A percentile compares a stretch with the other conserved stretches of the same genome.
Conservation (phyloP, 2,113 vertebrate species). For the Colaptes auratus region DNA sequence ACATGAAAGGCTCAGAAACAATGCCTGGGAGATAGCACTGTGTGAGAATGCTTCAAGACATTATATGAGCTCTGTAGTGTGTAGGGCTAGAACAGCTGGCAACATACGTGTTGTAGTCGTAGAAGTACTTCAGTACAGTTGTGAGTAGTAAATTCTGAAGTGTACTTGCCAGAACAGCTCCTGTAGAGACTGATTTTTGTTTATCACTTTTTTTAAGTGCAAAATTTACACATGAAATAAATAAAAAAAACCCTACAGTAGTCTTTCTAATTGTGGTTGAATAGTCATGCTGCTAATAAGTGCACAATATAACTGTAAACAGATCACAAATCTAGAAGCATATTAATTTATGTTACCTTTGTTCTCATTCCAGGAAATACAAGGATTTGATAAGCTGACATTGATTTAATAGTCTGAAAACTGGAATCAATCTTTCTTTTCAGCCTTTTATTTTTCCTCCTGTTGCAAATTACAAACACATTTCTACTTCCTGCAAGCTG, state of each 20-base stretch:
- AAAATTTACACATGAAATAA: slow-evolving; percentile 57
- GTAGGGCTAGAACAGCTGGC: slow-evolving; percentile 25
- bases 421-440: slow-evolving; percentile 67
- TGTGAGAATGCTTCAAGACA: background rate
- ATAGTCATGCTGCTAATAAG: slow-evolving; percentile 60
- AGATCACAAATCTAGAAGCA: slow-evolving; percentile 65
- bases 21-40: background rate
- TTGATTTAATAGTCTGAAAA: slow-evolving; percentile 71
- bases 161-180: slow-evolving; percentile 53
- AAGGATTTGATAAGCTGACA: slow-evolving; percentile 71
- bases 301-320: slow-evolving; percentile 68
- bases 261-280: slow-evolving; percentile 57
- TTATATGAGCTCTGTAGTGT: background rate
- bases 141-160: slow-evolving; percentile 55
- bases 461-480: slow-evolving; percentile 76
- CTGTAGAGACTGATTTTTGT: slow-evolving; percentile 46
- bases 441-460: slow-evolving; percentile 67
- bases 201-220: slow-evolving; percentile 50
- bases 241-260: slow-evolving; percentile 31
- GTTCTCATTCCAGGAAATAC: slow-evolving; percentile 63
- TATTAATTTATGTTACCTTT: slow-evolving; percentile 61
- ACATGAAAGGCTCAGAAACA: background rate
- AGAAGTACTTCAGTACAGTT: slow-evolving; percentile 50
- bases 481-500: slow-evolving; percentile 62
- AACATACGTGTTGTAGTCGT: background rate